A percentile compares a stretch with the other conserved stretches of the same genome.
Evolutionary conservation across 2,113 vertebrate species (phyloP).

Genomic region (Cervus canadensis): DNA sequence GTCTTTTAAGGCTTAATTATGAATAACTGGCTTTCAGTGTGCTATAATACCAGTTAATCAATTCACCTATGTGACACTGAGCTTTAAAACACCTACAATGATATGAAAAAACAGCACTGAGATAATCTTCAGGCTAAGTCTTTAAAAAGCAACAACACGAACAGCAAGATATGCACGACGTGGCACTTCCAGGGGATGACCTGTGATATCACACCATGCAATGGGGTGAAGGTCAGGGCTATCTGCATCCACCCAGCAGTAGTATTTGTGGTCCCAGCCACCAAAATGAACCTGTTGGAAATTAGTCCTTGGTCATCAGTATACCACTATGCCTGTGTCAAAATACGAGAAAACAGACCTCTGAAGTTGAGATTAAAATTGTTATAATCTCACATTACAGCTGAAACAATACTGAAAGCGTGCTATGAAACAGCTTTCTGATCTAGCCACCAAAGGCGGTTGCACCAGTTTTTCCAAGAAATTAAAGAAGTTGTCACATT

Average conservation of each 20-base stretch:
- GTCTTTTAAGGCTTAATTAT: neutral
- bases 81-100: neutral
- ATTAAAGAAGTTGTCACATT: neutral
- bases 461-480: neutral
- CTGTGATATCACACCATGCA: constrained; percentile 72
- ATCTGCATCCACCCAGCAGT: constrained; percentile 69
- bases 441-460: neutral
- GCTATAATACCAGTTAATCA: neutral
- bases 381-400: neutral
- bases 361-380: neutral
- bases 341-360: neutral
- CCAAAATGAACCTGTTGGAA: constrained; percentile 68
- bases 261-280: constrained; percentile 72
- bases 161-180: neutral
- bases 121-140: neutral
- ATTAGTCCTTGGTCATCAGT: neutral
- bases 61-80: neutral
- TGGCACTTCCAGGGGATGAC: constrained; percentile 66
- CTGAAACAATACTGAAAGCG: neutral
- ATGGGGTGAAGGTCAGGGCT: constrained; percentile 73
- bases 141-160: neutral
- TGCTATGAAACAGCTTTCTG: neutral
- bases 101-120: neutral
- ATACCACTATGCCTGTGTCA: neutral
- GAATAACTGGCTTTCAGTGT: neutral